Conservation (phyloP, 2,888 invertebrate genomes). For the Crepidodera aurea region DNA sequence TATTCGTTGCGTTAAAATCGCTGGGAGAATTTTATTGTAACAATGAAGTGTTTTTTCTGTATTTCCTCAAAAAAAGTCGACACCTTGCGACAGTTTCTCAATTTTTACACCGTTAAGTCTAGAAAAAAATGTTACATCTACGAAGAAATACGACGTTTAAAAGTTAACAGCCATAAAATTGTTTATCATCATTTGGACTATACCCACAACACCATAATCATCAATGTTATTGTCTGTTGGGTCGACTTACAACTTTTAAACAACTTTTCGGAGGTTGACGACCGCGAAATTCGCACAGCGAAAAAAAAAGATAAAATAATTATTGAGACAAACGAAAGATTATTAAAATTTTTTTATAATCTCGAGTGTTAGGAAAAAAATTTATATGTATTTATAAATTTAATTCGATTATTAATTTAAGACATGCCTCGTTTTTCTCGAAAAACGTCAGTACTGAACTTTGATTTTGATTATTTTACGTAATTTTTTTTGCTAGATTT, state of each 20-base stretch:
- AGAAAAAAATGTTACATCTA: conserved; percentile 11
- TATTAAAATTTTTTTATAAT: conserved; percentile 3
- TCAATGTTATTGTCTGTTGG: conserved; percentile 16
- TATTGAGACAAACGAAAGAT: conserved; percentile 14
- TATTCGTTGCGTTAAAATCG: background rate
- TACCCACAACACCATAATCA: conserved; percentile 11
- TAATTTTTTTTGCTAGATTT: too few relatives aligned
- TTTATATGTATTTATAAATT: too few relatives aligned
- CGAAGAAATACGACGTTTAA: conserved; percentile 5
- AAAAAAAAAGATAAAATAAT: conserved; percentile 16
- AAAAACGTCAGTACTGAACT: too few relatives aligned
- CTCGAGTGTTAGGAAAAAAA: background rate
- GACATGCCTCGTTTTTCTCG: too few relatives aligned
- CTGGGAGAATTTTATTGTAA: background rate
- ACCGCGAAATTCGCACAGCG: conserved; percentile 11
- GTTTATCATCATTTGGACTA: conserved; percentile 12
- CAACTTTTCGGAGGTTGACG: conserved; percentile 11
- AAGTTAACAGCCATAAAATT: conserved; percentile 9
- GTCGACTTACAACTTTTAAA: conserved; percentile 11
- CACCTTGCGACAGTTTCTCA: conserved; percentile 2
- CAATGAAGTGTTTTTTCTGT: conserved; percentile 6
- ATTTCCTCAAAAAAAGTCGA: background rate
- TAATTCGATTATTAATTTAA: too few relatives aligned
- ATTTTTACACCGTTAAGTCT: conserved; percentile 11
- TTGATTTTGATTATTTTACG: too few relatives aligned